phyloP scores from a whole-genome alignment of 2,888 invertebrate species.

The Hoplodrina blanda region DNA sequence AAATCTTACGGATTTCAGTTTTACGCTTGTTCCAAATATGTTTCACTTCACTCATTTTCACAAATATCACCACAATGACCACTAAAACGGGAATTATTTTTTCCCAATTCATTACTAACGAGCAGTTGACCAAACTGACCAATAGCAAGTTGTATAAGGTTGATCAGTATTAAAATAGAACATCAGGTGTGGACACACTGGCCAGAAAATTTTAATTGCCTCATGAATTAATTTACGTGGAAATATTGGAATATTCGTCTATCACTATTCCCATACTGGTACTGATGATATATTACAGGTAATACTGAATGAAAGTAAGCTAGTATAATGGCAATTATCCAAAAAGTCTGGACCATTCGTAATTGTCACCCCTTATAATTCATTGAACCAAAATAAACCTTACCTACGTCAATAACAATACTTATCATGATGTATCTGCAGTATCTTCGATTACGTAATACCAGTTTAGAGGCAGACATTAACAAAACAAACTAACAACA shows the following conservation, averaged over 20 bases:
- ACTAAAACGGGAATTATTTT: slow-evolving; percentile 44
- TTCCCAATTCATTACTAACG: slow-evolving; percentile 35
- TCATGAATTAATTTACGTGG: slow-evolving; percentile 44
- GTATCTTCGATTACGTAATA: slow-evolving; percentile 26
- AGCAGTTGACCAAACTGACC: slow-evolving; percentile 51
- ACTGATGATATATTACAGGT: slow-evolving; percentile 46
- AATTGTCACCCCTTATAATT: slow-evolving; percentile 30
- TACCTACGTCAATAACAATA: slow-evolving; percentile 8
- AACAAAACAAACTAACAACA: slow-evolving; percentile 26
- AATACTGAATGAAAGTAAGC: slow-evolving; percentile 50
- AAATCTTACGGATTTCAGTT: slow-evolving; percentile 45
- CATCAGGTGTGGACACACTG: slow-evolving; percentile 26
- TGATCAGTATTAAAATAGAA: slow-evolving; percentile 63
- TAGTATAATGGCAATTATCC: slow-evolving; percentile 44
- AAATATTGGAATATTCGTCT: slow-evolving; percentile 32
- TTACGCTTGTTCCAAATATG: slow-evolving; percentile 45
- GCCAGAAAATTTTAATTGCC: slow-evolving; percentile 52
- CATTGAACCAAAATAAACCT: slow-evolving; percentile 46
- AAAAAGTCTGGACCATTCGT: slow-evolving; percentile 45
- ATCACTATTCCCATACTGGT: slow-evolving; percentile 19
- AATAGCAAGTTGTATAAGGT: slow-evolving; percentile 54
- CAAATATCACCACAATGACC: slow-evolving; percentile 37
- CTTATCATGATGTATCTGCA: slow-evolving; percentile 3
- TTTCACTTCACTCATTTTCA: slow-evolving; percentile 53
- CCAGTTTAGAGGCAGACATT: slow-evolving; percentile 11